Percentiles rank a stretch among this genome's conserved stretches.
Conservation (phyloP, 2,888 invertebrate species). For the Halictus ligatus region DNA sequence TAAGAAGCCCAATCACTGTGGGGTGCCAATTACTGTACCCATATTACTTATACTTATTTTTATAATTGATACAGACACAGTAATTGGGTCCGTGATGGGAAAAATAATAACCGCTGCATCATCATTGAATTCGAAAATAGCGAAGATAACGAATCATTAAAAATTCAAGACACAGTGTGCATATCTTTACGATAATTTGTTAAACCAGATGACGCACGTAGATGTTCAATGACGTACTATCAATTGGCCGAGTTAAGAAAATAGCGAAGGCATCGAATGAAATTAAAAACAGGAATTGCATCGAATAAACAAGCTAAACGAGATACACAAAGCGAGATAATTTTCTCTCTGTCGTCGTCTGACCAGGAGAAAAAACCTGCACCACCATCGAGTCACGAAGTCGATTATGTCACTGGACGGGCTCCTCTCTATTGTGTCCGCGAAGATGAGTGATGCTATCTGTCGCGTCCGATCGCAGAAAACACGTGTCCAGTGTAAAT, state of each 20-base stretch:
- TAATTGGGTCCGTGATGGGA: too few relatives aligned
- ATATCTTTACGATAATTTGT: too few relatives aligned
- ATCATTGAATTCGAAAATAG: background rate
- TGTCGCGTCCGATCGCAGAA: background rate
- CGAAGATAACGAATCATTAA: too few relatives aligned
- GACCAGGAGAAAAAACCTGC: background rate
- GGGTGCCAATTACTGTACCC: too few relatives aligned
- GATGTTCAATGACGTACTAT: too few relatives aligned
- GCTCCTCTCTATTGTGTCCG: background rate
- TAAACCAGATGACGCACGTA: too few relatives aligned
- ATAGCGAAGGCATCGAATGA: background rate
- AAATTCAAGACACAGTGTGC: too few relatives aligned
- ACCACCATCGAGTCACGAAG: background rate
- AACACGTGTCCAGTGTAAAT: slow-evolving; percentile 3
- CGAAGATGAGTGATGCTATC: background rate
- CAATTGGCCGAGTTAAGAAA: background rate
- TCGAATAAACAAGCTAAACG: background rate
- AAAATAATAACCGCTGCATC: background rate
- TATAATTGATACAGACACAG: too few relatives aligned
- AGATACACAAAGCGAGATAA: background rate
- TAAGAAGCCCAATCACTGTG: too few relatives aligned
- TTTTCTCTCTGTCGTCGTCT: background rate
- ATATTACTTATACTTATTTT: too few relatives aligned
- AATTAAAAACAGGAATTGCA: background rate
- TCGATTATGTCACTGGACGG: slow-evolving; percentile 1